Conservation (phyloP, 35 echinoderm and acorn worm species). For the Lytechinus pictus region DNA sequence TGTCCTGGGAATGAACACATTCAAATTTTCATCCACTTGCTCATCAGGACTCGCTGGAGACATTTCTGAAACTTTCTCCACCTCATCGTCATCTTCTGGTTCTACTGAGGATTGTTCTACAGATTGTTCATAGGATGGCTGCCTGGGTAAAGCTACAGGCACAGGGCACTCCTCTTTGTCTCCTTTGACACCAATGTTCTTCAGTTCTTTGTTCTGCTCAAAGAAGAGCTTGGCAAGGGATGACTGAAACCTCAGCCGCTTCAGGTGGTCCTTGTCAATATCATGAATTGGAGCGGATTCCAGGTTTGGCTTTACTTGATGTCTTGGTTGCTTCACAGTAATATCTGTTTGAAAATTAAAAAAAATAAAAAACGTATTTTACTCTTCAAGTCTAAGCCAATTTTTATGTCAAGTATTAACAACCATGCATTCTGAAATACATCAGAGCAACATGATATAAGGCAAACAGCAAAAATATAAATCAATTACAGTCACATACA, state of each 20-base stretch:
- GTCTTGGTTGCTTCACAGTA: conserved; percentile 29
- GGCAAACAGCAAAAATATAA: too few relatives aligned
- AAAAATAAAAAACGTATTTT: neutral
- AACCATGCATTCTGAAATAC: neutral
- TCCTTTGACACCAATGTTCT: conserved; percentile 10
- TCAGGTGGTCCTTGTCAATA: conserved; percentile 34
- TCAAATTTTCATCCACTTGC: conserved; percentile 3
- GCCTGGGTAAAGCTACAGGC: neutral
- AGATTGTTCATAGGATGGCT: neutral
- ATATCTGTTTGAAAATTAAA: conserved; percentile 8
- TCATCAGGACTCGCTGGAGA: neutral
- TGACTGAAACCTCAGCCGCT: conserved; percentile 36
- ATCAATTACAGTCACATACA: too few relatives aligned
- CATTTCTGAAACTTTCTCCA: neutral
- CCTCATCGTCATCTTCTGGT: neutral
- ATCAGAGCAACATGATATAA: neutral
- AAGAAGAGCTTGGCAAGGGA: conserved; percentile 26
- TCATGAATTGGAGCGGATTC: conserved; percentile 43
- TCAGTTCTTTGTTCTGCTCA: conserved; percentile 33
- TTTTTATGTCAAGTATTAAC: neutral
- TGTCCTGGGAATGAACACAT: neutral
- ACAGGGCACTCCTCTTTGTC: neutral
- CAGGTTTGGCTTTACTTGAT: conserved; percentile 26
- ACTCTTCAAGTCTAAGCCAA: neutral
- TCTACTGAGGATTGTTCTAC: neutral